phyloP scores from a whole-genome alignment of 2,888 invertebrate species.

The Noctua janthina region DNA sequence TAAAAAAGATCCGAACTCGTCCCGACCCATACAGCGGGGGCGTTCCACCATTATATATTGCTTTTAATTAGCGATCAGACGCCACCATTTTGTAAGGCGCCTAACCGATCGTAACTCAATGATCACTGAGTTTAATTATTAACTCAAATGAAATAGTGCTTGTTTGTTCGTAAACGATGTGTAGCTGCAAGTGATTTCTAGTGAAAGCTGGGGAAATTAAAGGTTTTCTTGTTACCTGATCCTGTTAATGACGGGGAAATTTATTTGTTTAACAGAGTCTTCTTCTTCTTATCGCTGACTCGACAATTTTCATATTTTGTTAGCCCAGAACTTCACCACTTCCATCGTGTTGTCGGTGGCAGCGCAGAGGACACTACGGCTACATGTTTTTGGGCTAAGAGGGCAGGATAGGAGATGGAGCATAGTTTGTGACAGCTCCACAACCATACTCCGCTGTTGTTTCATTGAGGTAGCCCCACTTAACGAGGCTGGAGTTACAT shows the following conservation, averaged over 20 bases:
- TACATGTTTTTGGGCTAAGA: too few relatives aligned
- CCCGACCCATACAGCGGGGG: slow-evolving; percentile 51
- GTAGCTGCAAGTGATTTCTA: slow-evolving; percentile 34
- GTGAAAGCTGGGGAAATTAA: slow-evolving; percentile 44
- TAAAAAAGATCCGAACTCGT: slow-evolving; percentile 31
- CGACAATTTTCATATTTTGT: too few relatives aligned
- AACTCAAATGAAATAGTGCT: slow-evolving; percentile 47
- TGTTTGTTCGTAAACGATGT: slow-evolving; percentile 53
- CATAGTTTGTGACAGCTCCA: too few relatives aligned
- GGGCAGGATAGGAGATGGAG: too few relatives aligned
- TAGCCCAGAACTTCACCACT: too few relatives aligned
- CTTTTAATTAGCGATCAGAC: slow-evolving; percentile 78
- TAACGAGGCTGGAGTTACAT: too few relatives aligned
- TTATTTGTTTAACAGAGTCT: too few relatives aligned
- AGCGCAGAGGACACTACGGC: too few relatives aligned
- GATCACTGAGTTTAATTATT: slow-evolving; percentile 68
- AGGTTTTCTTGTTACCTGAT: neutral
- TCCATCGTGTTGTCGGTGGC: too few relatives aligned
- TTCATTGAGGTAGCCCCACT: too few relatives aligned
- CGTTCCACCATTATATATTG: slow-evolving; percentile 74
- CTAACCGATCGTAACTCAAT: slow-evolving; percentile 59
- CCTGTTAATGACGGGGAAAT: neutral
- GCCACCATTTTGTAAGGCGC: slow-evolving; percentile 66
- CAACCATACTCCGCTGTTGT: too few relatives aligned
- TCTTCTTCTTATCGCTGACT: too few relatives aligned